phyloP scores from a whole-genome alignment of 2,113 vertebrate species.

The Pseudorectes ferrugineus region DNA sequence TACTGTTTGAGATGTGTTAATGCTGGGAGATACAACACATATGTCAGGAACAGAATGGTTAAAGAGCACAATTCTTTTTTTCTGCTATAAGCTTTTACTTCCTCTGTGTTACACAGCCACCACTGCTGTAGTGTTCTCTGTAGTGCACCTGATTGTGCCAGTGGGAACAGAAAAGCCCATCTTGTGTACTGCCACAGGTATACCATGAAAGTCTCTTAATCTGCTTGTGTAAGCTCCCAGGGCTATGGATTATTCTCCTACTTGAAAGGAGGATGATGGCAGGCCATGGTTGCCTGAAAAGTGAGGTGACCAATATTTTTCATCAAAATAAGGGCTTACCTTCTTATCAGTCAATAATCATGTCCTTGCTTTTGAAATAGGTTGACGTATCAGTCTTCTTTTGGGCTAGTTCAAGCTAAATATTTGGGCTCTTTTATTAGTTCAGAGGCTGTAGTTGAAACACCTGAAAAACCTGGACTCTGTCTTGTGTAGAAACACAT shows the following conservation, averaged over 20 bases:
- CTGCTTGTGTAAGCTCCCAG: neutral
- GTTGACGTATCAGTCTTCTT: neutral
- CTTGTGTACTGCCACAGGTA: neutral
- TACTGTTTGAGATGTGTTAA: neutral
- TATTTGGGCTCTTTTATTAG: neutral
- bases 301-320: neutral
- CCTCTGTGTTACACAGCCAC: neutral
- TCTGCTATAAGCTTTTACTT: neutral
- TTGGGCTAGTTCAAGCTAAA: neutral
- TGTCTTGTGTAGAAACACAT: neutral
- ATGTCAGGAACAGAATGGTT: neutral
- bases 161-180: neutral
- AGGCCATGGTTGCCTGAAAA: neutral
- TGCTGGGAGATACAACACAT: neutral
- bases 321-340: neutral
- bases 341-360: neutral
- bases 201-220: neutral
- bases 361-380: neutral
- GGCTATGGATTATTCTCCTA: neutral
- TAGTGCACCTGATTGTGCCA: neutral
- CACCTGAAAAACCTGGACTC: neutral
- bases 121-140: neutral
- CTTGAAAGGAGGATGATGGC: neutral
- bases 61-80: neutral
- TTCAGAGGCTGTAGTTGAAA: neutral